Percentiles rank a stretch among this genome's conserved stretches.
These are phyloP conservation scores for Hydrotaea diabolus DNA, from an alignment of 2,888 invertebrate genomes.

Conservation along the genomic window DNA sequence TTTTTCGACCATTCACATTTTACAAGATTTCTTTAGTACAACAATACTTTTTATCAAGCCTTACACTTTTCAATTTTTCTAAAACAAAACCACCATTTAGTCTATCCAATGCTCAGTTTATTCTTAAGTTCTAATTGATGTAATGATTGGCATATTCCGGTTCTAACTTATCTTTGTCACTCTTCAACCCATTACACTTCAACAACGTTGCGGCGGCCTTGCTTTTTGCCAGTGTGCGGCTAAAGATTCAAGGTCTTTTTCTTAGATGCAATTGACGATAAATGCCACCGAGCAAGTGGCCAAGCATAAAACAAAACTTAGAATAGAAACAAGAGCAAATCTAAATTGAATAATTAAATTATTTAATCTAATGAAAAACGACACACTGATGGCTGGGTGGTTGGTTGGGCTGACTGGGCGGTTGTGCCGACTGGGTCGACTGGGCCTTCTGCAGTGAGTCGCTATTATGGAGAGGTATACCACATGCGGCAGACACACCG, in stretches of 20 bases:
- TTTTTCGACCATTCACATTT: too few relatives aligned
- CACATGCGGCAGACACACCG: too few relatives aligned
- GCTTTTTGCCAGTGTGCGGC: neutral
- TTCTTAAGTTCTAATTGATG: too few relatives aligned
- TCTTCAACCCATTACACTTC: neutral
- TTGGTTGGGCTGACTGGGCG: conserved; percentile 38
- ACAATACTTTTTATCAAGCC: too few relatives aligned
- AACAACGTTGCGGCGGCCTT: neutral
- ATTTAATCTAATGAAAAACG: conserved; percentile 14
- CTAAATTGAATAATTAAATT: conserved; percentile 20
- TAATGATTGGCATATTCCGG: too few relatives aligned
- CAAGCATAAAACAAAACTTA: neutral
- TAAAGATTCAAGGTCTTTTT: conserved; percentile 11
- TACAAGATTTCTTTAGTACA: too few relatives aligned
- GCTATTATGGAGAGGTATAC: neutral
- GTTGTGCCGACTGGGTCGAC: conserved; percentile 32
- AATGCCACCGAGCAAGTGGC: neutral
- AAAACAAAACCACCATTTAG: too few relatives aligned
- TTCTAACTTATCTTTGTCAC: too few relatives aligned
- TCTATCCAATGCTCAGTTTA: too few relatives aligned
- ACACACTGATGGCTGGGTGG: neutral
- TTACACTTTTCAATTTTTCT: too few relatives aligned
- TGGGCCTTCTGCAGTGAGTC: neutral
- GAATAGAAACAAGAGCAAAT: conserved; percentile 18
- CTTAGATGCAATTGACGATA: conserved; percentile 13